Conservation (phyloP, 64 coral and sea anemone species). For the Montipora sp. region DNA sequence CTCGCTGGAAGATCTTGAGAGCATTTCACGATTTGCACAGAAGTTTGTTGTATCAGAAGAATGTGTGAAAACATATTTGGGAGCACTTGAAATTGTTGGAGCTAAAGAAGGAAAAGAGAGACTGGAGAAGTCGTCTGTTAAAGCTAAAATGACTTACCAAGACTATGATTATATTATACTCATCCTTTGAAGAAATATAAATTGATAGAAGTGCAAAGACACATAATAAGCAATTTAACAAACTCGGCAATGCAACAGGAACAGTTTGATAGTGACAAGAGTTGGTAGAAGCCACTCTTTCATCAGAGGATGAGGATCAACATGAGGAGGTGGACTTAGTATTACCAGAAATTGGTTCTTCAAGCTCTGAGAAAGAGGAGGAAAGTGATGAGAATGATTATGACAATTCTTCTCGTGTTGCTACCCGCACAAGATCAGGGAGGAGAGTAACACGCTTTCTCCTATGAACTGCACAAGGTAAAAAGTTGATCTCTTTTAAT, state of each 20-base stretch:
- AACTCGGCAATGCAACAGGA: slow-evolving; percentile 1
- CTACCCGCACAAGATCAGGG: too few species aligned
- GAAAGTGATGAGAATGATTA: too few species aligned
- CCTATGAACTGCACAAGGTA: too few species aligned
- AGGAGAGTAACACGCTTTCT: too few species aligned
- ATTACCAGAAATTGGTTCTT: too few species aligned
- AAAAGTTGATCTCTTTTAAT: too few species aligned
- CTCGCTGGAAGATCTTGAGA: slow-evolving; percentile 23
- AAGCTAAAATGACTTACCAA: slow-evolving; percentile 42
- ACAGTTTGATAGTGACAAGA: slow-evolving; percentile 32
- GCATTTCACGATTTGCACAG: slow-evolving; percentile 45
- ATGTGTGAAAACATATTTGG: slow-evolving; percentile 53
- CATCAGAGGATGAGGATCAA: too few species aligned
- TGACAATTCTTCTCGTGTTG: too few species aligned
- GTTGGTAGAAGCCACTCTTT: too few species aligned
- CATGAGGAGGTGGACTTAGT: too few species aligned
- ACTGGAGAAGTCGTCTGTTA: slow-evolving; percentile 34
- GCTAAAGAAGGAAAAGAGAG: too few species aligned
- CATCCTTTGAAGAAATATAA: slow-evolving; percentile 54
- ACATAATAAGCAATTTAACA: slow-evolving; percentile 47
- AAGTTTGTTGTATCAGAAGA: slow-evolving; percentile 67
- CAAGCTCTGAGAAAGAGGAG: too few species aligned
- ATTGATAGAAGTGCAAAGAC: slow-evolving; percentile 30
- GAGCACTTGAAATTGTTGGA: slow-evolving; percentile 5
- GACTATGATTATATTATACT: slow-evolving; percentile 17